Base-by-base conservation (phyloP, 2,113 vertebrate species). In the Brachyistius frenatus region DNA sequence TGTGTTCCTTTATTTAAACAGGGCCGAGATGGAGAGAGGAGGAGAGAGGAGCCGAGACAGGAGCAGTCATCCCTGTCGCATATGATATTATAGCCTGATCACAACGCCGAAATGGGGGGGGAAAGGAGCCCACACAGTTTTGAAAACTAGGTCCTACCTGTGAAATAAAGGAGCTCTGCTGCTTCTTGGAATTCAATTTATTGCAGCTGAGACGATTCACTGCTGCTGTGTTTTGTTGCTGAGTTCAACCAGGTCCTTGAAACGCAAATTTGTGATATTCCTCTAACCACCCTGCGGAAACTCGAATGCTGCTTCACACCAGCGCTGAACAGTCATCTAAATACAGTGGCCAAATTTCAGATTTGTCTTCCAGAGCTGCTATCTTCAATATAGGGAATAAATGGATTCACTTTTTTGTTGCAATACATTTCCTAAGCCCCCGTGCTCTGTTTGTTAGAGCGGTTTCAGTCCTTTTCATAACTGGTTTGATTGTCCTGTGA, bases 21-120 rank as follows among this genome's bases (percentile, higher is more conserved):
- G 87, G 82, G 79, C 70, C 62, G 76, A 73, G 79, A 57, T 39
- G 47, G 76, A 14, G 66, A 76, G 74, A 50, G 65, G 53, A 71
- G 73, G 49, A 56, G 75, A 52, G 71, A 39, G 66, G 37, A 70
- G 53, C 50, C 46, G 77, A 82, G 80, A 65, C 78, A 76, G 79
- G 78, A 41, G 82, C 86, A 88, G 64, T 65, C 90, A 84, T 90
- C 85, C 89, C 85, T 90, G 85, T 74, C 71, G 41, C 68, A 78
- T 73, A 50, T 79, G 76, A 84, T 84, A 91, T 91, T 89, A 93
- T 78, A 89, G 83, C 81, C 80, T 37, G 86, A 88, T 90, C 81
- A 75, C 78, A 91, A 90, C 78, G 70, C 41, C 32, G 66, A 55
- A 77, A 72, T 46, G 49, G 76, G 69, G 49, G 47, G 9, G 3